A percentile compares a stretch with the other conserved stretches of the same genome.
Conservation (phyloP, 2,113 vertebrate species). For the Esox niger region DNA sequence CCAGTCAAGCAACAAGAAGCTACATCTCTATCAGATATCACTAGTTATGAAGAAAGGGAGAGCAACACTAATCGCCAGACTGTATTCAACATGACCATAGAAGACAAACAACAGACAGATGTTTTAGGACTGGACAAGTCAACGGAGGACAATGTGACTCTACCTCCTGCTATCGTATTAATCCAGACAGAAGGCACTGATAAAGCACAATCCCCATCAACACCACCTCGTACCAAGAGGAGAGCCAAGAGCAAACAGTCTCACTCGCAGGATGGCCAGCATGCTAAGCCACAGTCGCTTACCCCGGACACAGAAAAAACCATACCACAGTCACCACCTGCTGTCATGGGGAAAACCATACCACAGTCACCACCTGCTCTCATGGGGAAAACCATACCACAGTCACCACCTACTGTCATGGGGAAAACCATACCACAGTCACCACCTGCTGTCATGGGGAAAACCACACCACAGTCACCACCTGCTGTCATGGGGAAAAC, state of each 20-base stretch:
- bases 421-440: too few species aligned
- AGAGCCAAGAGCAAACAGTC: background rate
- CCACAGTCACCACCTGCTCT: too few species aligned
- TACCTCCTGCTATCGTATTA: background rate
- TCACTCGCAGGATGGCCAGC: background rate
- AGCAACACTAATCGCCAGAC: background rate
- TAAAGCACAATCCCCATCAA: background rate
- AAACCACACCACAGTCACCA: too few species aligned
- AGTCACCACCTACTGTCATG: too few species aligned
- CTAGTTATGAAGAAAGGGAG: background rate
- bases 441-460: too few species aligned
- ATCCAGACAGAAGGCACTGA: background rate
- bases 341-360: too few species aligned
- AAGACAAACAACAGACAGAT: background rate
- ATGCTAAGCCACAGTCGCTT: too few species aligned
- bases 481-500: too few species aligned
- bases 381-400: too few species aligned
- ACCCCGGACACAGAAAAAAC: too few species aligned
- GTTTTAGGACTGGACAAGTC: constrained; percentile 12
- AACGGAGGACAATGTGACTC: background rate
- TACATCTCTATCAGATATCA: background rate
- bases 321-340: too few species aligned
- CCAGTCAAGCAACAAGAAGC: background rate
- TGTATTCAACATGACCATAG: background rate
- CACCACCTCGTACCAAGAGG: background rate